These are phyloP conservation scores for Gephyroberyx darwinii DNA, from an alignment of 2,797 vertebrate genomes.

Conservation along the genomic window DNA sequence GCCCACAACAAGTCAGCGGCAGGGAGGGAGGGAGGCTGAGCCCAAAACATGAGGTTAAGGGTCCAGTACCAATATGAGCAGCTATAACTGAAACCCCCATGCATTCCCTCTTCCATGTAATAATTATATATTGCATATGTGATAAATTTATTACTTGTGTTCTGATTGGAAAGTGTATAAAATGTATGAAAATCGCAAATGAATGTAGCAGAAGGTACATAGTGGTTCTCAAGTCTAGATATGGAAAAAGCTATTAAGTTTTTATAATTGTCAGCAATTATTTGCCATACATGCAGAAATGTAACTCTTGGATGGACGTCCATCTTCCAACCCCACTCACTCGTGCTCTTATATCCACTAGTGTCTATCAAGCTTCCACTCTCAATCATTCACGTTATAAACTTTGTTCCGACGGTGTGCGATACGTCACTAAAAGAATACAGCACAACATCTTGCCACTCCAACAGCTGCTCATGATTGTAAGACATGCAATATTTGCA, in stretches of 20 bases:
- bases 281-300: conserved; percentile 60
- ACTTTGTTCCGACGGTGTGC: conserved; percentile 23
- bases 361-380: conserved; percentile 43
- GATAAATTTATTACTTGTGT: conserved; percentile 60
- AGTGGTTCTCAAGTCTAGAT: conserved; percentile 53
- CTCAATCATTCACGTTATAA: conserved; percentile 31
- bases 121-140: conserved; percentile 73
- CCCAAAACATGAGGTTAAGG: conserved; percentile 24
- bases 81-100: conserved; percentile 61
- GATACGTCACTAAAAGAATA: conserved; percentile 40
- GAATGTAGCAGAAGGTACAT: conserved; percentile 75
- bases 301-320: conserved; percentile 39
- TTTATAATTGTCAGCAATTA: conserved; percentile 62
- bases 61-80: conserved; percentile 63
- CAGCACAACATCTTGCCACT: conserved; percentile 33
- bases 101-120: conserved; percentile 62
- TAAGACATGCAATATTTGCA: conserved; percentile 50
- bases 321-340: conserved; percentile 29
- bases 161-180: conserved; percentile 57
- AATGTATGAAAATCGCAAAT: conserved; percentile 68
- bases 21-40: conserved; percentile 34
- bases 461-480: conserved; percentile 49
- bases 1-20: not conserved
- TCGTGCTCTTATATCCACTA: conserved; percentile 39
- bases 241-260: conserved; percentile 61